Evolutionary conservation across 2,113 vertebrate genomes (phyloP).

Genomic region (Passer domesticus): DNA sequence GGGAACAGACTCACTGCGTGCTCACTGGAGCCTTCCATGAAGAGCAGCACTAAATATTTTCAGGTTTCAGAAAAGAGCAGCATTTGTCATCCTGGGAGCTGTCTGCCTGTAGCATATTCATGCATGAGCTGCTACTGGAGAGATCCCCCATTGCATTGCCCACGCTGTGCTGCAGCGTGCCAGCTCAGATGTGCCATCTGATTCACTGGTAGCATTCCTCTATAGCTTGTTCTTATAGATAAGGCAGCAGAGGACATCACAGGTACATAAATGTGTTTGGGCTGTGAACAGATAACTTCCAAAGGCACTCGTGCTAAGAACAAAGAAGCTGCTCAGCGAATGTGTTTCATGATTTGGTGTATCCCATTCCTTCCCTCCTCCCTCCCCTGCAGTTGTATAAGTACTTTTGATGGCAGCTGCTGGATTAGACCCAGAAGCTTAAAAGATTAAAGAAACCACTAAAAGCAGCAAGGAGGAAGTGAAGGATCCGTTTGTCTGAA

Average conservation of each 20-base stretch:
- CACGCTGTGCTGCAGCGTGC: background rate
- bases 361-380: slow-evolving; percentile 20
- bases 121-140: background rate
- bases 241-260: background rate
- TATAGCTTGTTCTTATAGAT: background rate
- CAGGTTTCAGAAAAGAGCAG: background rate
- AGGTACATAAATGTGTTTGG: background rate
- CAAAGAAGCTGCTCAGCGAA: slow-evolving; percentile 29
- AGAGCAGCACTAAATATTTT: background rate
- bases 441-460: slow-evolving; percentile 85
- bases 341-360: slow-evolving; percentile 19
- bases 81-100: background rate
- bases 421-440: slow-evolving; percentile 78
- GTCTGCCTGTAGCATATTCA: background rate
- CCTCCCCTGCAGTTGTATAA: slow-evolving; percentile 66
- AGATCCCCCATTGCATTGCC: background rate
- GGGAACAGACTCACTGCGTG: background rate
- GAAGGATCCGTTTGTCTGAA: slow-evolving; percentile 71
- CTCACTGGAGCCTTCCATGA: background rate
- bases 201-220: background rate
- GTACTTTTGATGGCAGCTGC: slow-evolving; percentile 75
- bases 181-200: background rate
- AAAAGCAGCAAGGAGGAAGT: slow-evolving; percentile 76
- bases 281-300: background rate
- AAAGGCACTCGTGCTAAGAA: background rate